Evolutionary conservation across 2,113 vertebrate genomes (phyloP).

Genomic region (Sinocyclocheilus anophthalmus): DNA sequence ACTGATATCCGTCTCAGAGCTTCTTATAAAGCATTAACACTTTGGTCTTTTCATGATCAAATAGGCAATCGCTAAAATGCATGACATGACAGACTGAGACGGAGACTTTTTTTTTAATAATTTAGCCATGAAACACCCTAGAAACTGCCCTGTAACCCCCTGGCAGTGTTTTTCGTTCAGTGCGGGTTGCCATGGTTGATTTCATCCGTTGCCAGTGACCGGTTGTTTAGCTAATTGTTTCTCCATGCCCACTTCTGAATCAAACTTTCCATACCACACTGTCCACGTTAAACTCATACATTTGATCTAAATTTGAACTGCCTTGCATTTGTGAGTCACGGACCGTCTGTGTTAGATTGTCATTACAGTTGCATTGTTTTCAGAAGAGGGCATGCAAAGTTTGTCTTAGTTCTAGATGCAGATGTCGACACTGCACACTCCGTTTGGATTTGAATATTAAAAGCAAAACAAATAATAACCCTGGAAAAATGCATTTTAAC

Average conservation of each 20-base stretch:
- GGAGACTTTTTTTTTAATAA: too few species aligned
- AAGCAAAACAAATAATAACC: background rate
- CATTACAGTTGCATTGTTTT: slow-evolving; percentile 51
- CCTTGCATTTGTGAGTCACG: slow-evolving; percentile 39
- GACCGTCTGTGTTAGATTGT: slow-evolving; percentile 46
- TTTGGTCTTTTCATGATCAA: background rate
- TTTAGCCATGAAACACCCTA: background rate
- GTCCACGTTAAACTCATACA: slow-evolving; percentile 40
- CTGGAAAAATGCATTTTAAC: background rate
- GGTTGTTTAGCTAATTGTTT: slow-evolving; percentile 1
- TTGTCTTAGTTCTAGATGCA: slow-evolving; percentile 5
- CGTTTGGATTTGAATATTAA: background rate
- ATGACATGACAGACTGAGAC: background rate
- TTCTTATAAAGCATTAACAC: background rate
- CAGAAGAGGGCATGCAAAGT: background rate
- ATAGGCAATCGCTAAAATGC: background rate
- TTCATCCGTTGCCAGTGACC: background rate
- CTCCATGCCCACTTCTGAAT: background rate
- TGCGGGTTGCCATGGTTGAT: slow-evolving; percentile 5
- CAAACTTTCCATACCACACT: slow-evolving; percentile 47
- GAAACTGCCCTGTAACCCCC: background rate
- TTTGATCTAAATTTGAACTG: slow-evolving; percentile 47
- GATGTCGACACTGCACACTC: background rate
- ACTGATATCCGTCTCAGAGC: background rate
- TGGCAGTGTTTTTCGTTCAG: slow-evolving; percentile 3